A percentile compares a stretch with the other conserved stretches of the same genome.
Evolutionary conservation across 2,888 invertebrate species (phyloP).

Genomic region (Branchinecta sandiegonensis): DNA sequence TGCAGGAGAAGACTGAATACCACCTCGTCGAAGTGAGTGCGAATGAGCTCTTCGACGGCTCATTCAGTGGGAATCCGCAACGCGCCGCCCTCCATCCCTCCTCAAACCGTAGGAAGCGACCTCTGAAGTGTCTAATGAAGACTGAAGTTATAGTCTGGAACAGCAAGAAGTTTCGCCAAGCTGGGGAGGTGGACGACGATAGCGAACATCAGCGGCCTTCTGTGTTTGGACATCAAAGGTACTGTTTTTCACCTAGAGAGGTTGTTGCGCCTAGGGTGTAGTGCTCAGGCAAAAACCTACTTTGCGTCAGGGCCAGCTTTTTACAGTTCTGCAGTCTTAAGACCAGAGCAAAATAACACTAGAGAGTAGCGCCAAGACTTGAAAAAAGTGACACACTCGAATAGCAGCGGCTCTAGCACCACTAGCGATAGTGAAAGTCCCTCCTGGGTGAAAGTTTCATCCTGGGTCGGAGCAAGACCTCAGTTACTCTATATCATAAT

Average conservation of each 20-base stretch:
- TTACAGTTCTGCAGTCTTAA: no score
- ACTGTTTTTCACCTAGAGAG: not conserved
- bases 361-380: no score
- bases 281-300: no score
- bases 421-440: no score
- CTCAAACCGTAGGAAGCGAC: conserved; percentile 4
- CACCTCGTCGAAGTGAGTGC: conserved; percentile 88
- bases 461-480: no score
- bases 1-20: conserved; percentile 40
- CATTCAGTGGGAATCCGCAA: conserved; percentile 82
- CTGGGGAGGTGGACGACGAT: not conserved
- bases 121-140: not conserved
- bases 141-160: not conserved
- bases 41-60: conserved; percentile 87
- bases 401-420: no score
- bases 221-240: conserved; percentile 13
- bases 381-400: no score
- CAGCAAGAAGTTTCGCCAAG: not conserved
- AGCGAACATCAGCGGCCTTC: conserved; percentile 1
- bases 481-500: no score
- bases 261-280: no score
- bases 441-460: no score
- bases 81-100: not conserved
- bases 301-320: no score
- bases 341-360: no score